Percentiles rank a stretch among this genome's conserved stretches.
Evolutionary conservation across 2,113 vertebrate species (phyloP).

Genomic region (Cavia aperea): DNA sequence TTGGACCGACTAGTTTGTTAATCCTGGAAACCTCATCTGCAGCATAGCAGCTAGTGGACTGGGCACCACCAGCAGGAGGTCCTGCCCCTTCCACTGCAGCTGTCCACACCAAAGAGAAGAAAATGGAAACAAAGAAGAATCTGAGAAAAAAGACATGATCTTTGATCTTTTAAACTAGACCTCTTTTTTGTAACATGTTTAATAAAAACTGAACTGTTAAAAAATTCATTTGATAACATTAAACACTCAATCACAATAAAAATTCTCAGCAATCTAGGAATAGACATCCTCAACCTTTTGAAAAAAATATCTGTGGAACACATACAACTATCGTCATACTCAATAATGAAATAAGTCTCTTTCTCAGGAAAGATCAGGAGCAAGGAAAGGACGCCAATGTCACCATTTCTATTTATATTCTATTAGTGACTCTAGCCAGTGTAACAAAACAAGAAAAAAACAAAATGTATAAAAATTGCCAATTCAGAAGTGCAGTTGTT

Average conservation of each 20-base stretch:
- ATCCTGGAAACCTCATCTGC: neutral
- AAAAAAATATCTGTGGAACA: slow-evolving; percentile 8
- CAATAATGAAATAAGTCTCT: neutral
- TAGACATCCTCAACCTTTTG: neutral
- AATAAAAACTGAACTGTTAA: neutral
- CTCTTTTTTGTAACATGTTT: neutral
- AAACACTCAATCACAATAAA: neutral
- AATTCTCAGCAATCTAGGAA: neutral
- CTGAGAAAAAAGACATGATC: neutral
- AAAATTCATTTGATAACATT: slow-evolving; percentile 34
- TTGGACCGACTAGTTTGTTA: neutral
- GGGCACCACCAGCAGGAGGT: neutral
- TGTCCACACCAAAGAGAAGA: neutral
- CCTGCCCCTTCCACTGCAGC: neutral
- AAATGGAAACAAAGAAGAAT: neutral
- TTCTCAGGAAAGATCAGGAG: neutral
- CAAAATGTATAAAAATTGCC: neutral
- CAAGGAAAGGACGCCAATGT: neutral
- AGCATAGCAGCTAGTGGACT: neutral
- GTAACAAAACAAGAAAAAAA: slow-evolving; percentile 8
- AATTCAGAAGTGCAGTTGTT: neutral
- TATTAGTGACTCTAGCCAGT: neutral
- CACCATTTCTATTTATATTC: neutral
- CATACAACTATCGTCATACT: neutral
- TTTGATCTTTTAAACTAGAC: neutral